These are phyloP conservation scores for Corynorhinus townsendii DNA, from an alignment of 2,113 vertebrate species.

Conservation along the genomic window DNA sequence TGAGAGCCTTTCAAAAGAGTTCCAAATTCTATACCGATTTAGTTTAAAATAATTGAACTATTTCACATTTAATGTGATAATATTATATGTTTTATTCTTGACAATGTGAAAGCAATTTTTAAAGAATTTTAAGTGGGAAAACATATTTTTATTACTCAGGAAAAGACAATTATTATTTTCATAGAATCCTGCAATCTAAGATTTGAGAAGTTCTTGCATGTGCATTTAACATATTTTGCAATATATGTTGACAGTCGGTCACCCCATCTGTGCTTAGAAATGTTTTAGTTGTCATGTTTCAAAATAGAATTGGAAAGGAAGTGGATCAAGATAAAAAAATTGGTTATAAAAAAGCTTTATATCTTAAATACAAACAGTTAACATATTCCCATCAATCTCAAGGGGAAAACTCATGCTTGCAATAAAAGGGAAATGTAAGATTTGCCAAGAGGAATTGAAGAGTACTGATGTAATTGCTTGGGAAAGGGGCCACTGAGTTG, in stretches of 20 bases:
- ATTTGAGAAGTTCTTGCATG: not conserved
- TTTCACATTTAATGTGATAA: not conserved
- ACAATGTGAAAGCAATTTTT: not conserved
- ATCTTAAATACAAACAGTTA: constrained; percentile 29
- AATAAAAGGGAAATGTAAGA: not conserved
- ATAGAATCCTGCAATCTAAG: not conserved
- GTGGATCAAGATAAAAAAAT: not conserved
- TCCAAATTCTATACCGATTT: not conserved
- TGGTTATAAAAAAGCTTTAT: constrained; percentile 21
- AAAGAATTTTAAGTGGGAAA: constrained; percentile 1
- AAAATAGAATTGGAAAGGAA: constrained; percentile 36
- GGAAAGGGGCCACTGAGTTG: not conserved
- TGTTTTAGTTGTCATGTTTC: not conserved
- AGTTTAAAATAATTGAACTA: not conserved
- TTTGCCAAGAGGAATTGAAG: constrained; percentile 50
- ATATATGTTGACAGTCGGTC: constrained; percentile 3
- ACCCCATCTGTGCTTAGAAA: not conserved
- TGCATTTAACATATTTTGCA: not conserved
- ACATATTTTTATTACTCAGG: not conserved
- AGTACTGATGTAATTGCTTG: constrained; percentile 33
- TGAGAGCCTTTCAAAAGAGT: not conserved
- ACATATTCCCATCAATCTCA: not conserved
- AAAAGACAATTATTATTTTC: not conserved
- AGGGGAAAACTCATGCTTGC: not conserved
- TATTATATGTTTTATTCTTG: not conserved